Base-by-base conservation (phyloP, 2,888 invertebrate genomes). In the Teleogryllus oceanicus region DNA sequence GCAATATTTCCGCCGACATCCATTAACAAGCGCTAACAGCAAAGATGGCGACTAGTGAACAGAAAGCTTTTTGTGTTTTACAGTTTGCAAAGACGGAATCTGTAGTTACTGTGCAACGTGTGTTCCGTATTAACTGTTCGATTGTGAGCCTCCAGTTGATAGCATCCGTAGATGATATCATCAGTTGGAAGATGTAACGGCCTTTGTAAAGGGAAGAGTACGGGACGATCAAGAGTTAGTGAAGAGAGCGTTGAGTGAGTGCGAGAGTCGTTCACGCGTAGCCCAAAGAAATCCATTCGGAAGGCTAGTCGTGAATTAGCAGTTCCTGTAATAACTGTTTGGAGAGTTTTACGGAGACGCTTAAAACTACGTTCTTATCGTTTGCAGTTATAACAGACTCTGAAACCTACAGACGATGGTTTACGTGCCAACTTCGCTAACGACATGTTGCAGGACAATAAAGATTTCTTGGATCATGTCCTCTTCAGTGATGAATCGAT, bases 251-350 rank as follows among this genome's bases (percentile, higher is more conserved):
- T 79, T 21, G 79, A 50, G 37, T 37, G 75, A 49, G 50, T 75
- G 49, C 62, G 24, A 62, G 50, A 18, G 77, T 78, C 51, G 2
- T 74, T 3, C 77, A 21, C 74, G 20, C 74, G 77, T 49, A 78
- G 78, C 62, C 74, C 80, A 20, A 51, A 62, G 76, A 80, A 79
- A 79, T 80, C 79, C 8, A 75, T 75, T 50, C 21, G 11, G 74
- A 78, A 49, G 75, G 79, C 80, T 50, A 78, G 80, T 74, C 77
- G 76, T 74, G 78, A 78, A 51, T 18, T 79, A 49, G 16, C 49
- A 2, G 5, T 79, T 12, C 62, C 76, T 13, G 49, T 20, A 11
- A 8, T 20, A 37, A 37, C 78, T 50, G 74, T 74, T 21, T 77
- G 78, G 78, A 80, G 49, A 37, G 24, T 76, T 74, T 62, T 80